These are phyloP conservation scores for Tricholauxania praeusta DNA, from an alignment of 2,888 invertebrate genomes.

Conservation along the genomic window DNA sequence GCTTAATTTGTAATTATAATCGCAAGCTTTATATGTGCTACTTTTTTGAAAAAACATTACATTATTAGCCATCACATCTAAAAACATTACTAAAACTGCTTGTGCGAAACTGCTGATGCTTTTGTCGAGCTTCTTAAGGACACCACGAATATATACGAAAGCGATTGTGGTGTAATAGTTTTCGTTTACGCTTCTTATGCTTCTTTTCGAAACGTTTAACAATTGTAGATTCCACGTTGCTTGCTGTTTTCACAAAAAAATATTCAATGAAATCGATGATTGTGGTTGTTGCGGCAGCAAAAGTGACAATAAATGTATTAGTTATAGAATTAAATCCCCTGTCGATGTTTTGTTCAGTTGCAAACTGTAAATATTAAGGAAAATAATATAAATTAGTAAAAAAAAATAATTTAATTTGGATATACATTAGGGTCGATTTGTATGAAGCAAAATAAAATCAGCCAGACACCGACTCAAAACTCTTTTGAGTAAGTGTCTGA, in stretches of 20 bases:
- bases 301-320: too few species aligned
- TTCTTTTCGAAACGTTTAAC: conserved; percentile 50
- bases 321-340: too few species aligned
- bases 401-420: too few species aligned
- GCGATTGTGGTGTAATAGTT: conserved; percentile 28
- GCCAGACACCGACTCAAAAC: too few species aligned
- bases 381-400: conserved; percentile 6
- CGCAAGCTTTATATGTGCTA: conserved; percentile 50
- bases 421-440: too few species aligned
- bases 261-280: conserved; percentile 12
- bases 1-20: conserved; percentile 63
- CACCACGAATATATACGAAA: background rate
- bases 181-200: conserved; percentile 50
- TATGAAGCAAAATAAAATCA: too few species aligned
- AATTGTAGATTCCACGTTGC: conserved; percentile 49
- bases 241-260: conserved; percentile 41
- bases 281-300: background rate
- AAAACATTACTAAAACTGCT: conserved; percentile 63
- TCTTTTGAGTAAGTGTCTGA: too few species aligned
- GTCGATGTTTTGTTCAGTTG: conserved; percentile 37
- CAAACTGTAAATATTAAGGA: conserved; percentile 44
- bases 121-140: background rate
- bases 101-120: conserved; percentile 1
- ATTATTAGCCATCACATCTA: conserved; percentile 68
- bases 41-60: conserved; percentile 59